Percentiles rank a stretch among this genome's conserved stretches.
Conservation (phyloP, 2,888 invertebrate species). For the Desoria tigrina region DNA sequence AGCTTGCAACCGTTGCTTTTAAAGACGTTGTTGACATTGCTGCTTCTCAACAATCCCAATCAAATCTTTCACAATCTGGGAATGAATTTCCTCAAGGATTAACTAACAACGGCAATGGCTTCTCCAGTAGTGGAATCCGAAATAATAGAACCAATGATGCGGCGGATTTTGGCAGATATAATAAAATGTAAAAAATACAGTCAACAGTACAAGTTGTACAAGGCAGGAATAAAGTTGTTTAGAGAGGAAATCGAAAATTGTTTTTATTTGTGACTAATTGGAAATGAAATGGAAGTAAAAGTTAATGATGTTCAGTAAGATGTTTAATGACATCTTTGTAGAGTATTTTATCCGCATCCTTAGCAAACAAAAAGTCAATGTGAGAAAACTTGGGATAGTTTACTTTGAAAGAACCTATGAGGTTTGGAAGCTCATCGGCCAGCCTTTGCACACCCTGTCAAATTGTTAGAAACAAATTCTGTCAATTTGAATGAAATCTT, state of each 20-base stretch:
- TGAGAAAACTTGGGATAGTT: slow-evolving; percentile 17
- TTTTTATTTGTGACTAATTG: background rate
- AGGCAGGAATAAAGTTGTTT: too few relatives aligned
- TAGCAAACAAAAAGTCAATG: slow-evolving; percentile 27
- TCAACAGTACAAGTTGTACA: background rate
- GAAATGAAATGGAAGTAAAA: background rate
- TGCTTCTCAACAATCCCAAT: background rate
- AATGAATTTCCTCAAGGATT: background rate
- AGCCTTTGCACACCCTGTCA: slow-evolving; percentile 8
- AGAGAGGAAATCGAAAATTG: too few relatives aligned
- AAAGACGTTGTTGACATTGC: slow-evolving; percentile 29
- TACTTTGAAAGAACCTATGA: slow-evolving; percentile 7
- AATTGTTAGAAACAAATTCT: background rate
- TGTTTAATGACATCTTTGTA: slow-evolving; percentile 7
- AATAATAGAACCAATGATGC: background rate
- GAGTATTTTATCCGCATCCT: slow-evolving; percentile 27
- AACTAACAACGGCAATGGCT: background rate
- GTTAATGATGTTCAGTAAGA: too few relatives aligned
- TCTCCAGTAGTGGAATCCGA: background rate
- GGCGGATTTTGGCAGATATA: slow-evolving; percentile 4
- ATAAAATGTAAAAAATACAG: slow-evolving; percentile 6
- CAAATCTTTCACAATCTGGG: background rate
- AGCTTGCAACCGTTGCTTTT: slow-evolving; percentile 36
- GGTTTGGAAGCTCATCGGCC: slow-evolving; percentile 20
- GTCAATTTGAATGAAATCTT: background rate